Evolutionary conservation across 2,113 vertebrate species (phyloP).

Genomic region (Toxotes chatareus): DNA sequence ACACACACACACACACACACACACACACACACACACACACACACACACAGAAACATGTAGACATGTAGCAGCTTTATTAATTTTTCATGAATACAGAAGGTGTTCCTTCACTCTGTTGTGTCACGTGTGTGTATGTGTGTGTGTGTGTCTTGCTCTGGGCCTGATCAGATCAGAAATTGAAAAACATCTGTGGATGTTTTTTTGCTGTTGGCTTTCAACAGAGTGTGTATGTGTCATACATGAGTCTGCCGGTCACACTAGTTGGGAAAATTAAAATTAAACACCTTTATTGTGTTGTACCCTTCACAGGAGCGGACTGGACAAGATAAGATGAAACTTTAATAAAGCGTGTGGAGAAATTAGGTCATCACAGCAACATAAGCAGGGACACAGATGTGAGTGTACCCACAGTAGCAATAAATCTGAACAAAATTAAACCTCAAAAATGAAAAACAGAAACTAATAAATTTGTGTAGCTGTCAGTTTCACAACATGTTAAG

Average conservation of each 20-base stretch:
- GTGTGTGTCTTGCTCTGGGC: constrained; percentile 48
- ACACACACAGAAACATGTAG: constrained; percentile 19
- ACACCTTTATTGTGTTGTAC: constrained; percentile 62
- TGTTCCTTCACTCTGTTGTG: constrained; percentile 38
- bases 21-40: neutral
- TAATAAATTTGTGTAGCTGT: neutral
- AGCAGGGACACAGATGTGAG: constrained; percentile 26
- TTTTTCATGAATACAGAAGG: constrained; percentile 57
- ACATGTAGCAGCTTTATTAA: constrained; percentile 36
- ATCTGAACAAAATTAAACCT: constrained; percentile 13
- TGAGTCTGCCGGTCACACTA: constrained; percentile 38
- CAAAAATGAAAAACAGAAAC: neutral
- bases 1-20: constrained; percentile 2
- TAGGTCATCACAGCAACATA: constrained; percentile 47
- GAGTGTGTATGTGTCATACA: constrained; percentile 59
- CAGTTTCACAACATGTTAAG: neutral
- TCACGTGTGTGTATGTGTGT: constrained; percentile 1
- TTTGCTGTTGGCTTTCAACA: constrained; percentile 47
- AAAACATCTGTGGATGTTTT: constrained; percentile 61
- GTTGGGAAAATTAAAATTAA: constrained; percentile 59
- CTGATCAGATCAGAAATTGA: constrained; percentile 63
- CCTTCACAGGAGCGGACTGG: constrained; percentile 50
- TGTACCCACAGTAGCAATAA: constrained; percentile 25
- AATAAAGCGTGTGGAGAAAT: constrained; percentile 62
- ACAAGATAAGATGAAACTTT: constrained; percentile 68